Percentiles rank a stretch among this genome's conserved stretches.
These are phyloP conservation scores for Cecropterus lyciades DNA, from an alignment of 1,140 invertebrate genomes.

Conservation along the genomic window DNA sequence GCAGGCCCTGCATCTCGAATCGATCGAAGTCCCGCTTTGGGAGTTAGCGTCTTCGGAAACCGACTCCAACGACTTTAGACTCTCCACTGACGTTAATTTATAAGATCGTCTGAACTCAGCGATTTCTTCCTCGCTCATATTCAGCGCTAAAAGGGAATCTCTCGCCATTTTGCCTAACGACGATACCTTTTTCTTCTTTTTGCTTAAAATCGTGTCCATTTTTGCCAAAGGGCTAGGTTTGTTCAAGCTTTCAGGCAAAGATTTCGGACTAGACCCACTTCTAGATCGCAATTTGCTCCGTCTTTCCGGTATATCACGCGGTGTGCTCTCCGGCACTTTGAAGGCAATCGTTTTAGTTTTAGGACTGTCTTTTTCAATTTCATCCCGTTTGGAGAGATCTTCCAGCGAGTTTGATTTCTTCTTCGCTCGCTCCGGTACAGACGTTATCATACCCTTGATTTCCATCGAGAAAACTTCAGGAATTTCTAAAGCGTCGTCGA, in stretches of 20 bases:
- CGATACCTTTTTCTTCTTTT: constrained; percentile 75
- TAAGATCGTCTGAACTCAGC: constrained; percentile 71
- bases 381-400: constrained; percentile 56
- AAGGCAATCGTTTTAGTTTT: constrained; percentile 74
- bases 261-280: constrained; percentile 78
- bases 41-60: constrained; percentile 80
- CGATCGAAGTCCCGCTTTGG: constrained; percentile 71
- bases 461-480: constrained; percentile 65
- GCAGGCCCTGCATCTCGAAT: constrained; percentile 73
- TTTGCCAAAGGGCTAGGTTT: constrained; percentile 67
- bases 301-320: constrained; percentile 69
- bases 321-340: constrained; percentile 70
- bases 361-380: constrained; percentile 52
- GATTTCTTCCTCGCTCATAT: constrained; percentile 80
- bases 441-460: constrained; percentile 45
- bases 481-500: constrained; percentile 67
- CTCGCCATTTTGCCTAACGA: constrained; percentile 77
- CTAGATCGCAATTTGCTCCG: constrained; percentile 57
- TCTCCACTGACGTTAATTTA: constrained; percentile 76
- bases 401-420: constrained; percentile 75
- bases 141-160: constrained; percentile 75
- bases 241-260: constrained; percentile 73
- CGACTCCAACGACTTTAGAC: constrained; percentile 73
- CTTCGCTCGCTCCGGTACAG: constrained; percentile 70
- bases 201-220: constrained; percentile 65